Conservation (phyloP, 2,113 vertebrate species). For the Sapayoa aenigma region DNA sequence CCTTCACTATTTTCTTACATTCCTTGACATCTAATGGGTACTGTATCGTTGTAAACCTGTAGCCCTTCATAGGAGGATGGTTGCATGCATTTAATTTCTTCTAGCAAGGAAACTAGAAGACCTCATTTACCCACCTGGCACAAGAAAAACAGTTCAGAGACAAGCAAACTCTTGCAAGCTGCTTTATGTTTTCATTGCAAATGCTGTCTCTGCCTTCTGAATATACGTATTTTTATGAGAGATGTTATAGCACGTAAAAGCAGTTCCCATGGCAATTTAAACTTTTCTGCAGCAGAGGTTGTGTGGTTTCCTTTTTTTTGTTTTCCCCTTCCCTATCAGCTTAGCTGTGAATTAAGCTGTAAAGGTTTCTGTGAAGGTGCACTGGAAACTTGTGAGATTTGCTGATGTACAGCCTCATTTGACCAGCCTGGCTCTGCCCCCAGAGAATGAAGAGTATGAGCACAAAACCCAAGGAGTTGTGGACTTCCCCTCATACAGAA, state of each 20-base stretch:
- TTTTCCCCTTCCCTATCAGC: background rate
- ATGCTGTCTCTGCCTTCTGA: background rate
- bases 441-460: constrained; percentile 19
- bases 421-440: constrained; percentile 19
- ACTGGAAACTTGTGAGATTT: background rate
- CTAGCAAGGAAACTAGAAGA: background rate
- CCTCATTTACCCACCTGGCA: background rate
- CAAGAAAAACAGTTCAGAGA: background rate
- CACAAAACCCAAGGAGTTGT: constrained; percentile 5
- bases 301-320: background rate
- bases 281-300: background rate
- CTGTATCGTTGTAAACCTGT: background rate
- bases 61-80: background rate
- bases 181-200: background rate
- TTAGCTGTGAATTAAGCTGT: constrained; percentile 16
- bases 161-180: background rate
- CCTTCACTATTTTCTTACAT: background rate
- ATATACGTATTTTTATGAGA: background rate
- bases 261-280: background rate
- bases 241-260: background rate
- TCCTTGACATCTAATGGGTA: background rate
- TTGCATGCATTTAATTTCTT: background rate
- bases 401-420: constrained; percentile 8
- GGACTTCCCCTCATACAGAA: constrained; percentile 43
- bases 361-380: background rate